Evolutionary conservation across 2,113 vertebrate genomes (phyloP), one percentile per base, ranked within the genome.

Genomic region (Oryzias celebensis): DNA sequence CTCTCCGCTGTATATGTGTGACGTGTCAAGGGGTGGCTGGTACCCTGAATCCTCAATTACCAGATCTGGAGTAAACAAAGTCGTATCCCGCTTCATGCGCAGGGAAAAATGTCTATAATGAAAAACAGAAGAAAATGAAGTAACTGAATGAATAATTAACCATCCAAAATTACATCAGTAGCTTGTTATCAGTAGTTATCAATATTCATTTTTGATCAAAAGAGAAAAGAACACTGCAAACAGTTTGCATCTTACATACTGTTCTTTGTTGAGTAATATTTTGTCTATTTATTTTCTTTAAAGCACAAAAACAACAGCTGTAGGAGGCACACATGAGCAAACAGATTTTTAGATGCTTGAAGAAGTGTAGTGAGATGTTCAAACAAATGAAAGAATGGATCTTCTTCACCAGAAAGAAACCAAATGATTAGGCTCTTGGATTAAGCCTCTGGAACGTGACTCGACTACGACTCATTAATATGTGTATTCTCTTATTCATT

Each of bases 1-100:
- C 72, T 96, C 94, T 79, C 97, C 97, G 76, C 92, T 96, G 90
- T 98, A 99, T 91, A 99, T 97, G 85, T 99, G 96, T 62, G 97
- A 98, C 44, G 94, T 95, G 90, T 99, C 97, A 67, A 93, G 87
- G 71, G 94, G 92, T 53, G 68, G 44, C 68, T 94, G 84, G 80
- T 88, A 84, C 80, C 95, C 94, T 46, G 94, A 95, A 45, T 94
- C 85, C 81, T 98, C 96, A 84, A 98, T 78, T 78, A 93, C 90
- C 71, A 98, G 91, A 80, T 98, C 95, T 62, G 93, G 92, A 86
- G 93, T 91, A 82, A 99, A 99, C 71, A 98, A 67, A 62, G 92
- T 89, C 14, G 91, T 91, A 71, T 99, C 97, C 82, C 94, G 94
- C 88, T 92, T 98, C 96, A 99, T 95, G 71, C 93, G 91, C 79